Evolutionary conservation across 2,797 vertebrate genomes (phyloP), one percentile per base, ranked within the genome.

Genomic region (Cuculus canorus): DNA sequence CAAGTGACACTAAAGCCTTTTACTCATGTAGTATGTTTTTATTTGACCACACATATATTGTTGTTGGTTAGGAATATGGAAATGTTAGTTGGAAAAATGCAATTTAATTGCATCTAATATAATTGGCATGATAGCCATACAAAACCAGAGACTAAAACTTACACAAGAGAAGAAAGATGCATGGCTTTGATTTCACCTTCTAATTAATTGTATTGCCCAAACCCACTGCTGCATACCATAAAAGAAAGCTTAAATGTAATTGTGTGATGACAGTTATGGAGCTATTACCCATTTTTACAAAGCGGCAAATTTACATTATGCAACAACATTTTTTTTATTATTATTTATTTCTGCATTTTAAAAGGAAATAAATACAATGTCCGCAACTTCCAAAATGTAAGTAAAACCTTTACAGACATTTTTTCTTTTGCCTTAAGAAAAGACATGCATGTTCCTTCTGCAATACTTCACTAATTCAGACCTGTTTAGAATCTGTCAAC

Each of bases 241-340:
- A 92, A 92, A 91, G 69, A 89, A 93, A 39, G 56, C 56, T 93
- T 93, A 95, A 86, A 88, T 95, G n/a, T 79, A 76, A 81, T 88
- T 61, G 61, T 91, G 48, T 88, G 94, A 78, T 95, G 95, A 96
- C 92, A 94, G 89, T 79, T 93, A 82, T 81, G 69, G 59, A 86
- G 92, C 92, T 86, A 91, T 93, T 95, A 88, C 54, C 90, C 72
- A 91, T 92, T 94, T 86, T 86, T 43, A 35, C 47, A 87, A 91
- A 95, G 86, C 56, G 93, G 35, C 15, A 89, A 75, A 54, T n/a
- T 71, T 82, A 91, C 53, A 72, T 60, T 90, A 76, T 88, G 47
- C 54, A 86, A 64, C 86, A 95, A 47, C 53, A 91, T 96, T 94
- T 24, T 37, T 18, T 64, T 75, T 86, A 79, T 19, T 60, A 35